Evolutionary conservation across 2,888 invertebrate genomes (phyloP).

Genomic region (Polia nebulosa): DNA sequence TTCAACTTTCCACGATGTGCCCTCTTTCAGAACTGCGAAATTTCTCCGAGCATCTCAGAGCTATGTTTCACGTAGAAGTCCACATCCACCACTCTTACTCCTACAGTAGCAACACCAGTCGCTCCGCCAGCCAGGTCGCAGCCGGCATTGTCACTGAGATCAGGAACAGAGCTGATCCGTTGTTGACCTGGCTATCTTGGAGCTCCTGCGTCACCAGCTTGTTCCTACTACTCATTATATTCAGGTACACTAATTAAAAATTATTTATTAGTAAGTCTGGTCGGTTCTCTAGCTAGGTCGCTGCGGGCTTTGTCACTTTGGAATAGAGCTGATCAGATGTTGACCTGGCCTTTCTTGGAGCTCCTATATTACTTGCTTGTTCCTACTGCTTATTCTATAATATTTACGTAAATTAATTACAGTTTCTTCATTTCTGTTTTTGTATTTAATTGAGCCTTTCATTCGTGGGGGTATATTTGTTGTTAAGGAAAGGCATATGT

Average conservation of each 20-base stretch:
- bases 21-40: slow-evolving; percentile 74
- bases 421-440: too few species aligned
- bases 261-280: not conserved
- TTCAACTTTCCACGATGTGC: not conserved
- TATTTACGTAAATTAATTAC: too few species aligned
- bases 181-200: slow-evolving; percentile 92
- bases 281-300: slow-evolving; percentile 73
- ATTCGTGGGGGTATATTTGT: not conserved
- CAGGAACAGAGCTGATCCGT: slow-evolving; percentile 89
- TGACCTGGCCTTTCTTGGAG: too few species aligned
- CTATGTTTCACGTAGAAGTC: slow-evolving; percentile 75
- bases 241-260: slow-evolving; percentile 82
- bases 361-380: too few species aligned
- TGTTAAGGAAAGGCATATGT: not conserved
- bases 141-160: slow-evolving; percentile 92
- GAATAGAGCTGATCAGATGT: too few species aligned
- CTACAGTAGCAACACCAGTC: slow-evolving; percentile 76
- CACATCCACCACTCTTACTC: slow-evolving; percentile 79
- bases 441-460: not conserved
- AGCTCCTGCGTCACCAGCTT: slow-evolving; percentile 92
- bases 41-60: slow-evolving; percentile 74
- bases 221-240: slow-evolving; percentile 92
- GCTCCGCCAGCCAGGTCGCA: slow-evolving; percentile 86
- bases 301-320: slow-evolving; percentile 68
- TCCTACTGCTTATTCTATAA: too few species aligned